phyloP scores from a whole-genome alignment of 2,888 invertebrate genomes.

The Stramonita haemastoma region DNA sequence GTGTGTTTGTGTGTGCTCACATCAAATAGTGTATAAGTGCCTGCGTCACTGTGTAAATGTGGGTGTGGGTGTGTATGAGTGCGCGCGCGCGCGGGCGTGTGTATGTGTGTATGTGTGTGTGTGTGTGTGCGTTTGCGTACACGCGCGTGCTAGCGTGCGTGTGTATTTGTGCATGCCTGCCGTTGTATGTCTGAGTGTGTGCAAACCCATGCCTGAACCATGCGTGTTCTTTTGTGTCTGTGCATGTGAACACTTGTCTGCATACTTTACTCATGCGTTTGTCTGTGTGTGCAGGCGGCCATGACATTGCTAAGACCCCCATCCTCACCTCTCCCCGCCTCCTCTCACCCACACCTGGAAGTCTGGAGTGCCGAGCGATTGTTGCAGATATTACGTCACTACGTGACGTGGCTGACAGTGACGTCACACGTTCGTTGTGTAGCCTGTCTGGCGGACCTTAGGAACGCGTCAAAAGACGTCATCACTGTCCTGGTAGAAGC shows the following conservation, averaged over 20 bases:
- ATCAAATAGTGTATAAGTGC: no score
- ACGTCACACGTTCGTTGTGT: constrained; percentile 40
- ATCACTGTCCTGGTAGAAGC: constrained; percentile 56
- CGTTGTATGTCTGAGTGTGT: no score
- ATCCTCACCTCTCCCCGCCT: constrained; percentile 29
- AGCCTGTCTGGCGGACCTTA: constrained; percentile 58
- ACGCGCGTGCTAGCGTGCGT: no score
- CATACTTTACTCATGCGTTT: background rate
- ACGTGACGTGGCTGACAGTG: constrained; percentile 23
- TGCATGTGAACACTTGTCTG: background rate
- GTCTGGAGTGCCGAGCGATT: constrained; percentile 31
- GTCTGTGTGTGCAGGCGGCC: constrained; percentile 21
- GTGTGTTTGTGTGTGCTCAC: no score
- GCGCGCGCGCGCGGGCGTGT: background rate
- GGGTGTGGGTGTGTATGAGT: background rate
- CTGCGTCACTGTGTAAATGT: background rate
- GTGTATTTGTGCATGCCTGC: no score
- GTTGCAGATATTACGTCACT: constrained; percentile 28
- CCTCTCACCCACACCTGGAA: constrained; percentile 21
- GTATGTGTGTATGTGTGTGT: no score
- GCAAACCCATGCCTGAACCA: no score
- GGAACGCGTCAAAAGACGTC: constrained; percentile 52
- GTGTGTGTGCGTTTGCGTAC: no score
- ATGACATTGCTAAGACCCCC: constrained; percentile 26
- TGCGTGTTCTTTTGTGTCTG: background rate